Conservation (phyloP, 2,888 invertebrate genomes). For the Polymixis flavicincta region DNA sequence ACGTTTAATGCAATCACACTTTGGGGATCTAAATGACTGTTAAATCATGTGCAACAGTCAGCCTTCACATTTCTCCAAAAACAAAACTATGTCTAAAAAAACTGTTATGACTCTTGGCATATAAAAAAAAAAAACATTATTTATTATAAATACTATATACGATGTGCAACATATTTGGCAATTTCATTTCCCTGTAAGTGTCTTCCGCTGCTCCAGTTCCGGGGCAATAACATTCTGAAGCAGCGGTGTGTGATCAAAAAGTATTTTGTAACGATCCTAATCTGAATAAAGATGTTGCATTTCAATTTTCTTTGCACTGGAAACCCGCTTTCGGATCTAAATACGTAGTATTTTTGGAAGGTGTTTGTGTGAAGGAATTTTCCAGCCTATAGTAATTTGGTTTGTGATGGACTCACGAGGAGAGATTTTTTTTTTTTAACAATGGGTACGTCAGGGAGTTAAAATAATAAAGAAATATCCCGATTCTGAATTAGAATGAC, state of each 20-base stretch:
- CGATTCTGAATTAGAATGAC: too few species aligned
- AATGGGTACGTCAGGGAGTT: too few species aligned
- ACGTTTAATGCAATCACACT: too few species aligned
- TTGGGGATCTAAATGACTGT: too few species aligned
- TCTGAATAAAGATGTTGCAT: constrained; percentile 33
- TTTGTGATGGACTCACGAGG: neutral
- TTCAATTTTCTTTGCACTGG: constrained; percentile 6
- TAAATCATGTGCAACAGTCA: too few species aligned
- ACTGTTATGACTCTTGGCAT: too few species aligned
- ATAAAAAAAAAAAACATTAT: too few species aligned
- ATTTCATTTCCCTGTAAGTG: constrained; percentile 24
- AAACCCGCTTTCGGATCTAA: neutral
- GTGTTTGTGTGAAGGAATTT: neutral
- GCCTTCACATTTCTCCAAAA: neutral
- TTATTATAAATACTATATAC: too few species aligned
- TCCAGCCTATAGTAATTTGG: neutral
- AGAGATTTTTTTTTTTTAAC: too few species aligned
- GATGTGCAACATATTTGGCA: too few species aligned
- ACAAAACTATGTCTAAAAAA: too few species aligned
- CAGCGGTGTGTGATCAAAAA: constrained; percentile 48
- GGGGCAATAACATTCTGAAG: constrained; percentile 14
- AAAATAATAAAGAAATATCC: too few species aligned
- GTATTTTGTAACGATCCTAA: constrained; percentile 30
- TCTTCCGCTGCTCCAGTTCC: constrained; percentile 30
- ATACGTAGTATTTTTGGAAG: neutral